Evolutionary conservation across 2,113 vertebrate genomes (phyloP), one percentile per base, ranked within the genome.

Genomic region (Neolamprologus sp.): DNA sequence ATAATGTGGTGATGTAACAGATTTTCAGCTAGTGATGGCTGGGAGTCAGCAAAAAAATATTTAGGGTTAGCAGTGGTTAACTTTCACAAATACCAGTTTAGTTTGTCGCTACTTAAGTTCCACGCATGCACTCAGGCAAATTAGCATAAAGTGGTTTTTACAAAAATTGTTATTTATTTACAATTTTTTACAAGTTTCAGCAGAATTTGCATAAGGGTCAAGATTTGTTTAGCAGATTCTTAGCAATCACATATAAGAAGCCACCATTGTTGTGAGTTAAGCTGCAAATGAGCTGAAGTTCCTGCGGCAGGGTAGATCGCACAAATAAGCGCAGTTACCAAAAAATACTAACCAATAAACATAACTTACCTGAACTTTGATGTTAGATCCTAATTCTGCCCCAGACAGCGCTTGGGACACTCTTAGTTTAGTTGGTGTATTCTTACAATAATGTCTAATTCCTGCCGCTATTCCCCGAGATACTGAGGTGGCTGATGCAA

Each of bases 291-390:
- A 75, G 16, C 23, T 28, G 3, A 17, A 28, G 68, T 47, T 71
- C 13, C 65, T 10, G 40, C 28, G 9, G 13, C 19, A 35, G 42
- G 53, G 28, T 10, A 53, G 47, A 16, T 28, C 16, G 57, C 49
- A 60, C 26, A 40, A 7, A 14, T 55, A 4, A 12, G 13, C 49
- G 9, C 12, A 26, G 54, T 37, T 6, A n/a, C 7, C 42, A 16
- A 19, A 47, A 26, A 8, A 31, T 13, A 23, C 6, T 2, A 5
- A 17, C 13, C 14, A 13, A 31, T 16, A 49, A 12, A 51, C 0
- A 17, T 1, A 3, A 28, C 5, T 88, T 94, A 97, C 96, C 95
- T 96, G 93, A 7, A 97, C 87, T 94, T 85, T 94, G 23, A 96
- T 16, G 13, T 91, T 51, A 26, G 55, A 28, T 68, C 95, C 96